These are phyloP conservation scores for Torymus texanus DNA, from an alignment of 2,888 invertebrate genomes.

Conservation along the genomic window DNA sequence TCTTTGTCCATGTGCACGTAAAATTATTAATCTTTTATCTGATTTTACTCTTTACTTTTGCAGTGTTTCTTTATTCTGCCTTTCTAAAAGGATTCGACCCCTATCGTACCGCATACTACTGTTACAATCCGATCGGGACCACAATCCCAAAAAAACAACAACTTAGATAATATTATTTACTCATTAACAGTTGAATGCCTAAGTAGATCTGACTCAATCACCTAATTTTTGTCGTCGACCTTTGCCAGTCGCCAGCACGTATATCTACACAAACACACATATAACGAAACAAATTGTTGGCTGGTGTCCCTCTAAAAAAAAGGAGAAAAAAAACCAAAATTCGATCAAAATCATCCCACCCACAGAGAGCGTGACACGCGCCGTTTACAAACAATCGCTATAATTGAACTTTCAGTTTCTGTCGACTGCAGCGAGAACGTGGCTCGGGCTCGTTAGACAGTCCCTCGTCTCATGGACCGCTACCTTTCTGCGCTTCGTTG, in stretches of 20 bases:
- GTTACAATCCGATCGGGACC: neutral
- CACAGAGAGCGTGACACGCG: slow-evolving; percentile 28
- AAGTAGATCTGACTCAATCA: slow-evolving; percentile 25
- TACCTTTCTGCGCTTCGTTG: slow-evolving; percentile 66
- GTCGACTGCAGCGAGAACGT: slow-evolving; percentile 65
- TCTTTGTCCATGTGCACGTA: no score
- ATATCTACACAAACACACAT: no score
- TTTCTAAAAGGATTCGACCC: no score
- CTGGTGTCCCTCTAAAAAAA: slow-evolving; percentile 16
- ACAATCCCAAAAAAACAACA: neutral
- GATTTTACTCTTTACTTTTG: no score
- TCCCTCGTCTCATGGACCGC: slow-evolving; percentile 67
- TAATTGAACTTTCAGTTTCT: slow-evolving; percentile 70
- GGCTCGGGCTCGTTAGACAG: slow-evolving; percentile 66
- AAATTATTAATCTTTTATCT: no score
- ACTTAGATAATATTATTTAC: neutral
- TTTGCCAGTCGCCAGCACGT: neutral
- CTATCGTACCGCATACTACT: neutral
- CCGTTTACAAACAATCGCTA: slow-evolving; percentile 32
- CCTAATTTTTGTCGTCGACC: slow-evolving; percentile 1
- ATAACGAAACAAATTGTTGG: slow-evolving; percentile 13
- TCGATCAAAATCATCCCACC: neutral
- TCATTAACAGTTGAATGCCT: slow-evolving; percentile 11
- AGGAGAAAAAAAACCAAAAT: slow-evolving; percentile 21
- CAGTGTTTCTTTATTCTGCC: no score